Percentiles rank a stretch among this genome's conserved stretches.
phyloP scores from a whole-genome alignment of 2,113 vertebrate species.

The Pseudorectes ferrugineus region DNA sequence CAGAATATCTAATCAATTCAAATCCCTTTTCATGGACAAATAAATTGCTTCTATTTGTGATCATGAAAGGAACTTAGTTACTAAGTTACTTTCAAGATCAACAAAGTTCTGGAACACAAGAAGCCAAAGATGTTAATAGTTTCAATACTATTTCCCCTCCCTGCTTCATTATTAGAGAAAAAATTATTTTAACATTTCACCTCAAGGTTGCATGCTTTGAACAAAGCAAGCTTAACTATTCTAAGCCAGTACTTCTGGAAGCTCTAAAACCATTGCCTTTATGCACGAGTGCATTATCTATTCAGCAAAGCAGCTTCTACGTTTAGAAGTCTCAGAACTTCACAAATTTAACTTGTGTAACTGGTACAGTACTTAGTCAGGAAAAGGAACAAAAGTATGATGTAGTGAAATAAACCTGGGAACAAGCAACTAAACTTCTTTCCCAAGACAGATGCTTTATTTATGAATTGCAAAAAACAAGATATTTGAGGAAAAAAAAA shows the following conservation, averaged over 20 bases:
- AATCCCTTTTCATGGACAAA: background rate
- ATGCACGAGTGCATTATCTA: rapidly evolving
- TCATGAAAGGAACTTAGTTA: background rate
- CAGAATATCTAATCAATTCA: background rate
- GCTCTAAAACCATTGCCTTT: background rate
- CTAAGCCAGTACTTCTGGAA: background rate
- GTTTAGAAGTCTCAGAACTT: background rate
- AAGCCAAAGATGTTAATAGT: background rate
- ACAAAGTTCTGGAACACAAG: background rate
- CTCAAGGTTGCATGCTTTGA: background rate
- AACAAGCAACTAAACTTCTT: background rate
- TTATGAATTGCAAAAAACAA: background rate
- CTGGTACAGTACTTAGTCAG: background rate
- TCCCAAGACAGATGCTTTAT: background rate
- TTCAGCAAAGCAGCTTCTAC: background rate
- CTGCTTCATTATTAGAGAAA: background rate
- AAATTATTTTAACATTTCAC: background rate
- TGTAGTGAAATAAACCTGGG: background rate
- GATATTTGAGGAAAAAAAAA: background rate
- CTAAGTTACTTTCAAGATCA: background rate
- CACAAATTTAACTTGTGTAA: background rate
- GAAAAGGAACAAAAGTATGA: background rate
- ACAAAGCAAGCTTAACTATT: background rate
- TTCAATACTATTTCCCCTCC: background rate
- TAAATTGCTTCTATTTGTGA: background rate